Percentiles rank a stretch among this genome's conserved stretches.
phyloP scores from a whole-genome alignment of 2,888 invertebrate genomes.

The Congeria kusceri region DNA sequence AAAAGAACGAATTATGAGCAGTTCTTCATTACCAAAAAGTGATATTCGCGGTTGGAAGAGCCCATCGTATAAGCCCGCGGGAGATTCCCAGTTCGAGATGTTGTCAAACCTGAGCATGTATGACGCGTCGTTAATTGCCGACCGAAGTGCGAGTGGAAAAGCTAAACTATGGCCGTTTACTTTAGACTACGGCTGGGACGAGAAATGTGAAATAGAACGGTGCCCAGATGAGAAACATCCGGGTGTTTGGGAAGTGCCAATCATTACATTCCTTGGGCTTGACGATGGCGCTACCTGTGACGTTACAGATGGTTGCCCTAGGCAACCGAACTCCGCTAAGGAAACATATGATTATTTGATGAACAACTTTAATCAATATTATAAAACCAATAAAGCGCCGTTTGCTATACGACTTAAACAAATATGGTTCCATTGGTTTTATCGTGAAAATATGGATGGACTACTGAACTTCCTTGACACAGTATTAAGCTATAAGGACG shows the following conservation, averaged over 20 bases:
- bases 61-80: constrained; percentile 60
- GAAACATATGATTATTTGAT: constrained; percentile 87
- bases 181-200: constrained; percentile 66
- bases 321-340: constrained; percentile 55
- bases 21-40: constrained; percentile 34
- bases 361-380: constrained; percentile 89
- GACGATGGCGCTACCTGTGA: constrained; percentile 67
- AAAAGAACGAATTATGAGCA: constrained; percentile 39
- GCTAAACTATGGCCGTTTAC: constrained; percentile 71
- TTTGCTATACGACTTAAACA: constrained; percentile 70
- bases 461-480: constrained; percentile 65
- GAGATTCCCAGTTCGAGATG: constrained; percentile 62
- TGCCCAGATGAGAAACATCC: constrained; percentile 59
- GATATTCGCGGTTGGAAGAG: constrained; percentile 69
- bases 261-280: constrained; percentile 59
- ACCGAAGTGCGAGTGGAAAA: constrained; percentile 27
- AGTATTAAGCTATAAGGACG: constrained; percentile 72
- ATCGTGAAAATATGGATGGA: constrained; percentile 63
- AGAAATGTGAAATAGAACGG: constrained; percentile 50
- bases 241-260: constrained; percentile 74
- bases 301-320: constrained; percentile 73
- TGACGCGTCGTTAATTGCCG: constrained; percentile 67
- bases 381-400: constrained; percentile 64
- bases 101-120: constrained; percentile 66
- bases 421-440: constrained; percentile 72